Evolutionary conservation across 2,113 vertebrate species (phyloP).

Genomic region (Lamprotornis superbus): DNA sequence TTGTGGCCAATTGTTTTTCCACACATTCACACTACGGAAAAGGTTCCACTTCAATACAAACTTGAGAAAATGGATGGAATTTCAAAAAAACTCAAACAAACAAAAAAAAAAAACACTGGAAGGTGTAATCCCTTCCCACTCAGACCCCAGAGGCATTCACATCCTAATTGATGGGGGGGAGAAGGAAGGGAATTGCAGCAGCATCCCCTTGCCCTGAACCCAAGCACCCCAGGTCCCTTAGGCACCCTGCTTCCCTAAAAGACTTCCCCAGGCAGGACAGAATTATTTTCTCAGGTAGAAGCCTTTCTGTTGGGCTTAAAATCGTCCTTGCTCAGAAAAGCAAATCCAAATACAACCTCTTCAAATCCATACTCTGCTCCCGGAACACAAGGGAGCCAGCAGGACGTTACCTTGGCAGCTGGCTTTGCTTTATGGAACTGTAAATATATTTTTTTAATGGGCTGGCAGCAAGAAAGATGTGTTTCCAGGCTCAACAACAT

Average conservation of each 20-base stretch:
- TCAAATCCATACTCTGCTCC: background rate
- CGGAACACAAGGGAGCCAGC: background rate
- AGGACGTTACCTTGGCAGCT: constrained; percentile 58
- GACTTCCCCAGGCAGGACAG: background rate
- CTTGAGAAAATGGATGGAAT: background rate
- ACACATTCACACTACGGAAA: background rate
- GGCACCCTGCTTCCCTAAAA: background rate
- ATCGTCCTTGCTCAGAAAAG: background rate
- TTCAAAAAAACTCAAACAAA: background rate
- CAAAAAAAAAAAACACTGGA: background rate
- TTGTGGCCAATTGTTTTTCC: background rate
- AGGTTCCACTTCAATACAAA: background rate
- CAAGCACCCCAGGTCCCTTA: background rate
- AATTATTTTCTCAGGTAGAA: background rate
- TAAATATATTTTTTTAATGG: constrained; percentile 67
- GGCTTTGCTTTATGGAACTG: constrained; percentile 55
- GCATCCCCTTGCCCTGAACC: background rate
- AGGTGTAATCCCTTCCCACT: background rate
- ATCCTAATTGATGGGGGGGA: background rate
- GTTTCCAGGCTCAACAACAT: constrained; percentile 39
- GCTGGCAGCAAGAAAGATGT: constrained; percentile 30
- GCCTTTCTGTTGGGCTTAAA: background rate
- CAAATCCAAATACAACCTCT: background rate
- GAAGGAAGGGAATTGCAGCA: background rate
- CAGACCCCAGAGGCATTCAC: background rate